These are phyloP conservation scores for Seriola quinqueradiata DNA, from an alignment of 2,113 vertebrate species.

Conservation along the genomic window DNA sequence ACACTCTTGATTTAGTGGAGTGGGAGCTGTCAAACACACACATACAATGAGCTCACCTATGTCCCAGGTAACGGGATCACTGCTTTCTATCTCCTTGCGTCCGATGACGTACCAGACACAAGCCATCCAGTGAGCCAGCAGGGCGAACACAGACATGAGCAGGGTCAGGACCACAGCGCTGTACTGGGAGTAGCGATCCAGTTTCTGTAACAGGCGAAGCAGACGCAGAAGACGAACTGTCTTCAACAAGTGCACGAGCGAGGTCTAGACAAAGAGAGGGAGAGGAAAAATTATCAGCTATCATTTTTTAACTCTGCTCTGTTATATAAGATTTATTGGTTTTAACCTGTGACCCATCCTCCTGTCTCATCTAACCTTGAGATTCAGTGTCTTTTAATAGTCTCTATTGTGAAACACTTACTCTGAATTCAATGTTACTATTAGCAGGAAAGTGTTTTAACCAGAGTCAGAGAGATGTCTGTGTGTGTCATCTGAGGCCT, in stretches of 20 bases:
- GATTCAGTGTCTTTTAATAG: background rate
- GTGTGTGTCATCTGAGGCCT: conserved; percentile 30
- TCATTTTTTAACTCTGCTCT: background rate
- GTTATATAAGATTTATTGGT: background rate
- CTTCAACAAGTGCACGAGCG: conserved; percentile 90
- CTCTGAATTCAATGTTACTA: background rate
- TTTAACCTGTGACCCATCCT: background rate
- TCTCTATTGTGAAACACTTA: background rate
- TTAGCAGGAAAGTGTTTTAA: conserved; percentile 8
- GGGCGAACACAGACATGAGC: conserved; percentile 92
- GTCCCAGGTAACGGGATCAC: conserved; percentile 93
- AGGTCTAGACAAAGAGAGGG: conserved; percentile 77
- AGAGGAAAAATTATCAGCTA: background rate
- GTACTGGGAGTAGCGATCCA: conserved; percentile 95
- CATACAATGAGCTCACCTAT: conserved; percentile 88
- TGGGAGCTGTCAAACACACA: background rate
- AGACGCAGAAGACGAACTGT: conserved; percentile 90
- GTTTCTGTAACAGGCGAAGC: conserved; percentile 91
- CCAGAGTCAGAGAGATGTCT: conserved; percentile 10
- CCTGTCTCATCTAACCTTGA: conserved; percentile 6
- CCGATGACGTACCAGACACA: conserved; percentile 94
- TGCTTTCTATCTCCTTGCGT: conserved; percentile 89
- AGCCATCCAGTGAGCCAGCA: conserved; percentile 95
- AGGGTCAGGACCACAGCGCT: conserved; percentile 93
- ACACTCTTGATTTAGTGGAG: background rate